Conservation (phyloP, 92 coral and sea anemone genomes). For the Paramuricea clavata region DNA sequence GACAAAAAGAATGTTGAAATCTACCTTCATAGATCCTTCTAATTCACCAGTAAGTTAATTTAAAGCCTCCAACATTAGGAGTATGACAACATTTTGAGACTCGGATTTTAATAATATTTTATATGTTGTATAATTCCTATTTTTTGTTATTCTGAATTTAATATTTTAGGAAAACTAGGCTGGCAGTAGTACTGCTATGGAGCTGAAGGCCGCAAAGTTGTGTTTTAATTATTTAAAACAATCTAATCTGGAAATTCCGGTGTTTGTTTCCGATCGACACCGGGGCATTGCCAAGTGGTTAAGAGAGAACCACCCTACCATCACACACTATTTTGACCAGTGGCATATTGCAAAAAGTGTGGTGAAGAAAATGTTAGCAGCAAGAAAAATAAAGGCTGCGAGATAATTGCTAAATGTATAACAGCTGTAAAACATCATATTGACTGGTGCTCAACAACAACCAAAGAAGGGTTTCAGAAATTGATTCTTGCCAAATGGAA, state of each 20-base stretch:
- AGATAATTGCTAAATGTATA: slow-evolving; percentile 43
- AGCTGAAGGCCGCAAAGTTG: slow-evolving; percentile 60
- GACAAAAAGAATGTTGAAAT: too few relatives aligned
- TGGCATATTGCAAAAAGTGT: slow-evolving; percentile 58
- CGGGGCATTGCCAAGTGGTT: slow-evolving; percentile 61
- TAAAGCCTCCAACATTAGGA: background rate
- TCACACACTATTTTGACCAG: slow-evolving; percentile 57
- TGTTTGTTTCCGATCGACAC: slow-evolving; percentile 58
- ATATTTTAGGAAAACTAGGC: slow-evolving; percentile 36
- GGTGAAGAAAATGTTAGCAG: slow-evolving; percentile 56
- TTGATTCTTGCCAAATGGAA: slow-evolving; percentile 64
- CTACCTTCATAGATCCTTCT: too few relatives aligned
- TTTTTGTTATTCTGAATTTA: background rate
- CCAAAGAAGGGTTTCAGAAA: slow-evolving; percentile 54
- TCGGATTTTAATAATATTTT: background rate
- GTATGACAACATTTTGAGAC: background rate
- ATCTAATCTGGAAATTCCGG: slow-evolving; percentile 36
- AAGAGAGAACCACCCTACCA: slow-evolving; percentile 50
- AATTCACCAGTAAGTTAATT: background rate
- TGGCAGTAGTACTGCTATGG: slow-evolving; percentile 42
- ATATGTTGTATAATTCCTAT: background rate
- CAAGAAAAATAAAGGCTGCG: slow-evolving; percentile 48
- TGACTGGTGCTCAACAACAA: slow-evolving; percentile 59
- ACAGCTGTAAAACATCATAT: slow-evolving; percentile 55
- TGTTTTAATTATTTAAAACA: slow-evolving; percentile 38